phyloP scores from a whole-genome alignment of 92 coral and sea anemone species.

The Paramuricea clavata region DNA sequence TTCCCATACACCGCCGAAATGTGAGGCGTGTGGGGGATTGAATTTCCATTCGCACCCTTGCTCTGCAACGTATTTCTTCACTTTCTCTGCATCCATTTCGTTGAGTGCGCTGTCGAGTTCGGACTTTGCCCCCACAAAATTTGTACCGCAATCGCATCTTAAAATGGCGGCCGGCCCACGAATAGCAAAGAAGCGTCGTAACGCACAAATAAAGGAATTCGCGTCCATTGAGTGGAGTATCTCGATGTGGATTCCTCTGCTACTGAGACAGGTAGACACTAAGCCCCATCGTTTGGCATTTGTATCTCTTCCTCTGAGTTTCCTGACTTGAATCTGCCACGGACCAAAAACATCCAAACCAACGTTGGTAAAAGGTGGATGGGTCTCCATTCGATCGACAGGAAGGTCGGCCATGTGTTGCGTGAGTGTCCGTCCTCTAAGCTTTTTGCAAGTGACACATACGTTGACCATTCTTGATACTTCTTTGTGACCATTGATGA shows the following conservation, averaged over 20 bases:
- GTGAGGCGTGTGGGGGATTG: neutral
- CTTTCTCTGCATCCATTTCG: neutral
- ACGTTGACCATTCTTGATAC: constrained; percentile 16
- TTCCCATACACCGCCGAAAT: neutral
- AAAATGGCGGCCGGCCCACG: neutral
- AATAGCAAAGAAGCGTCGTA: neutral
- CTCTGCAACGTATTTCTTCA: neutral
- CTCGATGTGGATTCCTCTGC: constrained; percentile 9
- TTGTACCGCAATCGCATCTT: neutral
- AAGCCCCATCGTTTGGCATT: constrained; percentile 44
- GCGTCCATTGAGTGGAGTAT: constrained; percentile 10
- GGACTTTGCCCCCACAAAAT: neutral
- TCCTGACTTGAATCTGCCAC: neutral
- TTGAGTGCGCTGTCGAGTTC: neutral
- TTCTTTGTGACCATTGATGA: constrained; percentile 22
- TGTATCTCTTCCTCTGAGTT: constrained; percentile 9
- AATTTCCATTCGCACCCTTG: neutral
- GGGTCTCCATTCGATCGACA: constrained; percentile 15
- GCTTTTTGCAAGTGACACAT: constrained; percentile 39
- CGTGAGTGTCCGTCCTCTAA: neutral
- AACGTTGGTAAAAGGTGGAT: constrained; percentile 48
- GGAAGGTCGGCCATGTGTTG: constrained; percentile 53
- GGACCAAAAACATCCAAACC: constrained; percentile 52
- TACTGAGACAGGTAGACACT: constrained; percentile 42
- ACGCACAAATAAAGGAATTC: neutral